Evolutionary conservation across 2,113 vertebrate genomes (phyloP).

Genomic region (Syngnathus scovelli): DNA sequence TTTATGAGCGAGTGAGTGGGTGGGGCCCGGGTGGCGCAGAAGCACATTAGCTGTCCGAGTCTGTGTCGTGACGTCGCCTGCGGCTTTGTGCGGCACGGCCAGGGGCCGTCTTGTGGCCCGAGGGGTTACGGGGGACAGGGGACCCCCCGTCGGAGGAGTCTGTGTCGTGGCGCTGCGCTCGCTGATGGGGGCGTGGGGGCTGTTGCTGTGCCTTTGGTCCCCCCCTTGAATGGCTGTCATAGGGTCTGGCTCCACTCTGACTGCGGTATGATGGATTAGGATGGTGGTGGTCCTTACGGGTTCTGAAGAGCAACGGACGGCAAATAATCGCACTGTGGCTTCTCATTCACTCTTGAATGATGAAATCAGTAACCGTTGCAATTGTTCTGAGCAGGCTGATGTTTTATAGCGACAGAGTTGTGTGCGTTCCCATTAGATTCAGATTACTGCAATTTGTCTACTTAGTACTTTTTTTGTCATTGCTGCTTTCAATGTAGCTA

Average conservation of each 20-base stretch:
- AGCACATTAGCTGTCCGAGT: conserved; percentile 69
- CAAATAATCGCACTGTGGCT: conserved; percentile 49
- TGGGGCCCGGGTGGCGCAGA: neutral
- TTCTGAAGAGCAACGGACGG: conserved; percentile 65
- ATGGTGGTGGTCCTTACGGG: conserved; percentile 69
- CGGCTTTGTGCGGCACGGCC: conserved; percentile 48
- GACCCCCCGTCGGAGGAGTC: conserved; percentile 56
- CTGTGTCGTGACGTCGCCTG: conserved; percentile 72
- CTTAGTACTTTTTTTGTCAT: neutral
- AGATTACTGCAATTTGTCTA: neutral
- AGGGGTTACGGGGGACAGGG: conserved; percentile 50
- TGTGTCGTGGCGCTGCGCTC: conserved; percentile 52
- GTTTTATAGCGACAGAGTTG: neutral
- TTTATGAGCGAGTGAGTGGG: conserved; percentile 31
- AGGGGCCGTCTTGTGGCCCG: conserved; percentile 46
- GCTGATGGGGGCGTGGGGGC: conserved; percentile 45
- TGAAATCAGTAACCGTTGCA: neutral
- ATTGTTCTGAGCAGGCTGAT: neutral
- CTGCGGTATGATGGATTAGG: conserved; percentile 74
- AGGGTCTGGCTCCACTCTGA: conserved; percentile 70
- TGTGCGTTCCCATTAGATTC: neutral
- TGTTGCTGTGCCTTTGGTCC: conserved; percentile 55
- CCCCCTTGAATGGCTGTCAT: conserved; percentile 68
- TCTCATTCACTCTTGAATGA: neutral
- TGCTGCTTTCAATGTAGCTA: neutral